Evolutionary conservation across 1,140 invertebrate species (phyloP).

Genomic region (Lepidostoma basale): DNA sequence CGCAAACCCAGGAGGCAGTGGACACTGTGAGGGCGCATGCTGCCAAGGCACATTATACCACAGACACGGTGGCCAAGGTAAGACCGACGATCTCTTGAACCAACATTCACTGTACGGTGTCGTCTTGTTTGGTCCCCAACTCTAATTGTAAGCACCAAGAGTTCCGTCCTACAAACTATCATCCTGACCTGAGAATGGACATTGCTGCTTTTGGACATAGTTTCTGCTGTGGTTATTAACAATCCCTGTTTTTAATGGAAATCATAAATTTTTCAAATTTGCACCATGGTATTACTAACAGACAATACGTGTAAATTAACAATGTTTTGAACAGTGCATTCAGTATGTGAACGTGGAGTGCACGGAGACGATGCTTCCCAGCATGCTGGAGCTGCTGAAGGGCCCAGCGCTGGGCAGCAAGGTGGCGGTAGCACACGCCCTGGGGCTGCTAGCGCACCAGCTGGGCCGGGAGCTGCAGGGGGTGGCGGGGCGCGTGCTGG

Average conservation of each 20-base stretch:
- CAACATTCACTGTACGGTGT: slow-evolving; percentile 20
- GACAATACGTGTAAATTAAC: too few species aligned
- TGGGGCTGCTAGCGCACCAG: slow-evolving; percentile 73
- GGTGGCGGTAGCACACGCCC: slow-evolving; percentile 83
- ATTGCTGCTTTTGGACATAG: too few species aligned
- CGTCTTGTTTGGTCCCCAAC: too few species aligned
- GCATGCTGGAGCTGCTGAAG: slow-evolving; percentile 82
- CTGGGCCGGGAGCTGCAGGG: slow-evolving; percentile 61
- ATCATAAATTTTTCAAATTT: too few species aligned
- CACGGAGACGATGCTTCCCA: slow-evolving; percentile 79
- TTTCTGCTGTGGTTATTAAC: too few species aligned
- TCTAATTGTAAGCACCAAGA: too few species aligned
- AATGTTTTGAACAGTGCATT: slow-evolving; percentile 67
- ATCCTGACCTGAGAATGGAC: too few species aligned
- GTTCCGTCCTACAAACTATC: too few species aligned
- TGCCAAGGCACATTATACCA: slow-evolving; percentile 84
- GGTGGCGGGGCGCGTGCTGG: slow-evolving; percentile 76
- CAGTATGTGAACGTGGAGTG: slow-evolving; percentile 79
- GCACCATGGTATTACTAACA: too few species aligned
- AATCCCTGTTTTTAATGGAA: too few species aligned
- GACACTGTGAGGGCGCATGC: slow-evolving; percentile 78
- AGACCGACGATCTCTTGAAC: neutral
- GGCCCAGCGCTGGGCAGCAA: slow-evolving; percentile 83
- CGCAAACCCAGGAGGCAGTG: slow-evolving; percentile 71
- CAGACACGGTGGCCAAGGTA: slow-evolving; percentile 84